A percentile compares a stretch with the other conserved stretches of the same genome.
These are phyloP conservation scores for Drosophila parthenogenetica DNA, from an alignment of 2,888 invertebrate species.

Conservation along the genomic window DNA sequence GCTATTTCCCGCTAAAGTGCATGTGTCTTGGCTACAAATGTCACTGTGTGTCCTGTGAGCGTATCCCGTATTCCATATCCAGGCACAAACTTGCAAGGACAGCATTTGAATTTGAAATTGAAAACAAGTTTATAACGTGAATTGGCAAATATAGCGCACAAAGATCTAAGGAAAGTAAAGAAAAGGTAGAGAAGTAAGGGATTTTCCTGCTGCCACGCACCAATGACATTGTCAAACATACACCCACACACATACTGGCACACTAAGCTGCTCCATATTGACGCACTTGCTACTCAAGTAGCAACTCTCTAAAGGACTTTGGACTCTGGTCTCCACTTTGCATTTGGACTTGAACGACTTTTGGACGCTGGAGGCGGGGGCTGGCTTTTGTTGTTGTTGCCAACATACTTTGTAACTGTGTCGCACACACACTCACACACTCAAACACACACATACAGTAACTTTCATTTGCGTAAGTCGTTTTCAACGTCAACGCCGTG, in stretches of 20 bases:
- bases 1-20: constrained; percentile 35
- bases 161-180: constrained; percentile 2
- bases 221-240: constrained; percentile 64
- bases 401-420: constrained; percentile 45
- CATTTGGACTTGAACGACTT: constrained; percentile 63
- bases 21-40: constrained; percentile 52
- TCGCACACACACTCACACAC: constrained; percentile 21
- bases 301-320: constrained; percentile 69
- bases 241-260: constrained; percentile 6
- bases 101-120: constrained; percentile 75
- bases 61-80: constrained; percentile 10
- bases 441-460: constrained; percentile 6
- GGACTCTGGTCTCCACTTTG: constrained; percentile 41
- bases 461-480: constrained; percentile 70
- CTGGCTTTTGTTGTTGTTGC: constrained; percentile 43
- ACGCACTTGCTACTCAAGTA: constrained; percentile 67
- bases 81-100: constrained; percentile 56
- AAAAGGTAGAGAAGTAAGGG: constrained; percentile 7
- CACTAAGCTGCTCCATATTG: constrained; percentile 57
- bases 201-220: constrained; percentile 53
- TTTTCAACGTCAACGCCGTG: constrained; percentile 59
- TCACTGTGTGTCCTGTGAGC: constrained; percentile 29
- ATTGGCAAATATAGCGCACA: constrained; percentile 66
- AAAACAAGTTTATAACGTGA: constrained; percentile 77
- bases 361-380: constrained; percentile 44